phyloP scores from a whole-genome alignment of 2,113 vertebrate genomes.

The Microcebus murinus region DNA sequence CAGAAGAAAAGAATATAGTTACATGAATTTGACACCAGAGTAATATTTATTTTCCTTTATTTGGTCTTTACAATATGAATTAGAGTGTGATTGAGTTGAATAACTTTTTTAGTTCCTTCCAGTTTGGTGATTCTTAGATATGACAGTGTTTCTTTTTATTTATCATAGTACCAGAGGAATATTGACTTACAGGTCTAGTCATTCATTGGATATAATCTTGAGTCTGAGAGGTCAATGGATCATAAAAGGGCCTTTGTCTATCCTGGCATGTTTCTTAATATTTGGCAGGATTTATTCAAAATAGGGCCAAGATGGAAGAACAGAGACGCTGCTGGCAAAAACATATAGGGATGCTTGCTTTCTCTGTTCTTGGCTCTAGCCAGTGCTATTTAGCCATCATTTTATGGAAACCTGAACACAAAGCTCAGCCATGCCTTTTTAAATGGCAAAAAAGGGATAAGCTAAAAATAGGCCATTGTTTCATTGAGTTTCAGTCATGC shows the following conservation, averaged over 20 bases:
- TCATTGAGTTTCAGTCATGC: background rate
- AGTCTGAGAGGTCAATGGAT: background rate
- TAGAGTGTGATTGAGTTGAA: background rate
- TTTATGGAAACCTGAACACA: conserved; percentile 39
- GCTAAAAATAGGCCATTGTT: conserved; percentile 52
- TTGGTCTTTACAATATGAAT: background rate
- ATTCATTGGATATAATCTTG: background rate
- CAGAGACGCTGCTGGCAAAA: conserved; percentile 21
- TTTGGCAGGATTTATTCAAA: conserved; percentile 48
- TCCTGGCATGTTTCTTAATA: background rate
- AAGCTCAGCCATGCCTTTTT: conserved; percentile 39
- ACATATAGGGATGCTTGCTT: background rate
- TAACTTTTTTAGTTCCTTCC: background rate
- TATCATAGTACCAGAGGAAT: background rate
- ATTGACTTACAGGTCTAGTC: background rate
- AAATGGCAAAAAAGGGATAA: background rate
- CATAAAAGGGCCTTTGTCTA: background rate
- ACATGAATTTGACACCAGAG: background rate
- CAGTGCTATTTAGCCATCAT: conserved; percentile 11
- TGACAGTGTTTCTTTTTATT: conserved; percentile 2
- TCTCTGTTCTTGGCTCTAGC: conserved; percentile 31
- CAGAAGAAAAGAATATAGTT: background rate
- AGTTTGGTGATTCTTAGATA: background rate
- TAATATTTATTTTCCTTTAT: background rate
- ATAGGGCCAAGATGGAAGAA: background rate